Evolutionary conservation across 1,140 invertebrate species (phyloP).

Genomic region (Dreissena rostriformis): DNA sequence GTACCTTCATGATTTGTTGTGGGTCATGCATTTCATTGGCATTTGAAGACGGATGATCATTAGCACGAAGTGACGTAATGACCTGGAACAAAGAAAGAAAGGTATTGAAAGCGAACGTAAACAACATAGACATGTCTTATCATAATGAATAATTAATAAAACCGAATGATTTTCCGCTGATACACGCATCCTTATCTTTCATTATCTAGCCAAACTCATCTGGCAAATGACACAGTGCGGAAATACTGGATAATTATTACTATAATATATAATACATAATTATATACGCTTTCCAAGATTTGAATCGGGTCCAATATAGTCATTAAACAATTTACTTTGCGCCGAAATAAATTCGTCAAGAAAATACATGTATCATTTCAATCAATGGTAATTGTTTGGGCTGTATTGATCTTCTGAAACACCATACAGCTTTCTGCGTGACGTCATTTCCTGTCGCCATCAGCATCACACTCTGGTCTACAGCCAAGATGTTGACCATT

Average conservation of each 20-base stretch:
- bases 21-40: constrained; percentile 9
- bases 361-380: neutral
- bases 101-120: too few species aligned
- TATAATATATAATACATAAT: too few species aligned
- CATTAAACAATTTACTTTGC: neutral
- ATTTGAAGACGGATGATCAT: neutral
- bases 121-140: too few species aligned
- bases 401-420: neutral
- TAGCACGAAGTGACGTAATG: neutral
- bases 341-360: neutral
- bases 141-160: too few species aligned
- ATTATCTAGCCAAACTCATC: too few species aligned
- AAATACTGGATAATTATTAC: too few species aligned
- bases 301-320: neutral
- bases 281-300: neutral
- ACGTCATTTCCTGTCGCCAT: constrained; percentile 86
- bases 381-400: too few species aligned
- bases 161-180: too few species aligned
- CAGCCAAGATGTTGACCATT: constrained; percentile 90
- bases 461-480: constrained; percentile 91
- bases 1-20: constrained; percentile 13
- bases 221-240: too few species aligned
- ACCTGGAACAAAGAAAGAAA: neutral
- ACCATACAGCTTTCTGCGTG: constrained; percentile 80
- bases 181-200: too few species aligned